Conservation (phyloP, 2,113 vertebrate species). For the Syngnathoides biaculeatus region DNA sequence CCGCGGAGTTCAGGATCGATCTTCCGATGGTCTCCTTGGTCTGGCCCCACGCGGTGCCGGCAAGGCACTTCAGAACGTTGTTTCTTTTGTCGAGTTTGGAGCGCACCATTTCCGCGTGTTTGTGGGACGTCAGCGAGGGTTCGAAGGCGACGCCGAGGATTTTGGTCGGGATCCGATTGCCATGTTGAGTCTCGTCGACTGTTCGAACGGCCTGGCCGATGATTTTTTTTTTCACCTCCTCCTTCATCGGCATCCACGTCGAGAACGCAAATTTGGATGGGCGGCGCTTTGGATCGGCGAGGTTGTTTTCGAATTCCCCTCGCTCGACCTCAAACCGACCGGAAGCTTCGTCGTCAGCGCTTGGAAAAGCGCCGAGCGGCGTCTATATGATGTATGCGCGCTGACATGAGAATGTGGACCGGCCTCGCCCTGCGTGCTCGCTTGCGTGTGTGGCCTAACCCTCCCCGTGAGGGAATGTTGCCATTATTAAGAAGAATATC, state of each 20-base stretch:
- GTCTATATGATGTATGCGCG: conserved; percentile 18
- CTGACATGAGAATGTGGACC: conserved; percentile 50
- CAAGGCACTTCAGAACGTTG: too few relatives aligned
- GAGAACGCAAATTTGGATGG: background rate
- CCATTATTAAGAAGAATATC: conserved; percentile 29
- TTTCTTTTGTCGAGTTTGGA: too few relatives aligned
- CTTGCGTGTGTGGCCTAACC: conserved; percentile 24
- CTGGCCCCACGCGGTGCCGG: too few relatives aligned
- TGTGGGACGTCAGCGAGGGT: too few relatives aligned
- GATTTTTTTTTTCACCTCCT: too few relatives aligned
- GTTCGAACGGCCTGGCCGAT: too few relatives aligned
- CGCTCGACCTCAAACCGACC: background rate
- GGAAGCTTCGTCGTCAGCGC: conserved; percentile 15
- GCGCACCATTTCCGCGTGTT: too few relatives aligned
- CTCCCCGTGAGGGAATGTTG: conserved; percentile 52
- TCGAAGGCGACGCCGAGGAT: too few relatives aligned
- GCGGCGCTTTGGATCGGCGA: background rate
- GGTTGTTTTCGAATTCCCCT: background rate
- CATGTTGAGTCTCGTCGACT: too few relatives aligned
- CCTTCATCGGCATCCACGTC: background rate
- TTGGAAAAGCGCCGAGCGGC: conserved; percentile 30
- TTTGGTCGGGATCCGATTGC: too few relatives aligned
- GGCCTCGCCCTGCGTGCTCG: conserved; percentile 48
- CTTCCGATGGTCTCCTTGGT: too few relatives aligned
- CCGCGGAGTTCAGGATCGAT: too few relatives aligned